Evolutionary conservation across 2,797 vertebrate species (phyloP).

Genomic region (Denticeps clupeoides): DNA sequence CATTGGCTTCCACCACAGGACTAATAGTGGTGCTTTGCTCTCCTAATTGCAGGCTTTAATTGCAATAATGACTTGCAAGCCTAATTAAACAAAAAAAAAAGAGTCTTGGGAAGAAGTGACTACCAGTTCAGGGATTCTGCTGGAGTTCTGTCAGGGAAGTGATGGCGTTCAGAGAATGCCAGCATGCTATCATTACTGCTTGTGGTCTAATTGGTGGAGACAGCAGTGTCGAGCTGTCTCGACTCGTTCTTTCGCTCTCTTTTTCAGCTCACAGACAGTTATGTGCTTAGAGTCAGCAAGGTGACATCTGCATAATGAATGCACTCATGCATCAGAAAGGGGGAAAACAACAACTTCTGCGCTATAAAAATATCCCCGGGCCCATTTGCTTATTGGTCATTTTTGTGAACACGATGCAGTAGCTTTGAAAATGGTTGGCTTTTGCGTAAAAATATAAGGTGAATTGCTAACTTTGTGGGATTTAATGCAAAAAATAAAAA

Average conservation of each 20-base stretch:
- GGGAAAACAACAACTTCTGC: constrained; percentile 13
- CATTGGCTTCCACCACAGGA: constrained; percentile 59
- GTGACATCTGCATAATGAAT: constrained; percentile 18
- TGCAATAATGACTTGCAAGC: constrained; percentile 77
- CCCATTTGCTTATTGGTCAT: constrained; percentile 2
- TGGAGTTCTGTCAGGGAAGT: constrained; percentile 49
- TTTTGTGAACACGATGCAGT: not conserved
- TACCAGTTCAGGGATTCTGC: constrained; percentile 49
- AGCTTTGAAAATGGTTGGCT: constrained; percentile 3
- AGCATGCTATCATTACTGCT: constrained; percentile 29
- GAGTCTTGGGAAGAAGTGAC: constrained; percentile 51
- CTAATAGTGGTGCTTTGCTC: constrained; percentile 58
- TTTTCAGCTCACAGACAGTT: too few species aligned
- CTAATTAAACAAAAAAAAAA: constrained; percentile 64
- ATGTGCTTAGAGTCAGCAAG: too few species aligned
- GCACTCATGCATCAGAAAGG: constrained; percentile 3
- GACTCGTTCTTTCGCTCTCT: constrained; percentile 7
- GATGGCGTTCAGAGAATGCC: constrained; percentile 23
- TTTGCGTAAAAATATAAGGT: not conserved
- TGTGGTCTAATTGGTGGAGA: constrained; percentile 29
- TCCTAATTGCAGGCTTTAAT: constrained; percentile 73
- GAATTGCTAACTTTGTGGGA: too few species aligned
- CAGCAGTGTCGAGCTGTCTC: constrained; percentile 3
- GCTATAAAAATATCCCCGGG: constrained; percentile 18
- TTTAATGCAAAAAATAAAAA: too few species aligned